Base-by-base conservation (phyloP, 2,888 invertebrate species). In the Drosophila atroscutellata region DNA sequence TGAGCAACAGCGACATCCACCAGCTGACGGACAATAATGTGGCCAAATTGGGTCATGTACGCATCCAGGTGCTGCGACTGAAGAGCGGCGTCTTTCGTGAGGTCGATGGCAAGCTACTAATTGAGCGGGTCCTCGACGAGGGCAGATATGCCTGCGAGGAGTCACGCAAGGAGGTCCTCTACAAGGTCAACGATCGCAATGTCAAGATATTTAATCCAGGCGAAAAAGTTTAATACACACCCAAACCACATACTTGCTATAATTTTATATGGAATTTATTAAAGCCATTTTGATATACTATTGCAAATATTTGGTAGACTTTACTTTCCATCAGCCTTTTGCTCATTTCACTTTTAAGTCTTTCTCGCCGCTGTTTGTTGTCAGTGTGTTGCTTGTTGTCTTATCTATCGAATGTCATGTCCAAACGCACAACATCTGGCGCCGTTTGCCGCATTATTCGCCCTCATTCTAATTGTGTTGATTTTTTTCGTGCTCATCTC, bases 191-290 rank as follows among this genome's bases (percentile, higher is more conserved):
- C 91, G 96, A 97, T 91, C 95, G 95, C 89, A 96, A 96, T 86
- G 95, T 97, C 4, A 96, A 96, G 91, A 94, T 96, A 50, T 95
- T 96, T 91, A 95, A 95, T 77, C 96, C 96, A 2, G 97, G 97
- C 47, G 94, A 93, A 80, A 83, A 91, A 62, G 81, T 91, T 65
- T 93, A 20, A 50, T 9, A 55, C 37, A 54, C 20, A 18, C 1
- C 11, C 26, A 36, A 34, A 36, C 34, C 24, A 26, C 18, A n/a
- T 47, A 50, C 28, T n/a, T 51, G 57, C 13, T 45, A 34, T 61
- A 57, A 45, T 59, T 86, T 70, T 83, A 47, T 72, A 85, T 67
- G 71, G 64, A 83, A 71, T 75, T 87, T 71, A 82, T 83, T 88
- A 85, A 88, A 85, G 83, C 86, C 80, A 82, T 85, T 80, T 85